phyloP scores from a whole-genome alignment of 1,140 invertebrate genomes.

The Oryzaephilus surinamensis region DNA sequence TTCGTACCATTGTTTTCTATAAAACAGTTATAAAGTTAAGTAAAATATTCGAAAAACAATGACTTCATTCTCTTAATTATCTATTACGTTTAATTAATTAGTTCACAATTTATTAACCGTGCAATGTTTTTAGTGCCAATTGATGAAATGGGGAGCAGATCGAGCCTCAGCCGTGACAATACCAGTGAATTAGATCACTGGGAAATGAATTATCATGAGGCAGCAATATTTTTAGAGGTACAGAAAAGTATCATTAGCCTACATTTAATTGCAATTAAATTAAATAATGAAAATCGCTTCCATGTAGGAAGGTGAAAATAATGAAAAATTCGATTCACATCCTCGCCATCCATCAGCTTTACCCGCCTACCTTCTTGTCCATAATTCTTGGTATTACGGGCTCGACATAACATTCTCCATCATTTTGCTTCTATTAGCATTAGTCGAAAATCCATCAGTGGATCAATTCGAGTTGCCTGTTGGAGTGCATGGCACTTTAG shows the following conservation, averaged over 20 bases:
- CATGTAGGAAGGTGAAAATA: slow-evolving; percentile 76
- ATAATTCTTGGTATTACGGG: slow-evolving; percentile 81
- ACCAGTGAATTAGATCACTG: slow-evolving; percentile 45
- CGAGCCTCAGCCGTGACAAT: slow-evolving; percentile 32
- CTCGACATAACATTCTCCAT: slow-evolving; percentile 71
- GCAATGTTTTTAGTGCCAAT: slow-evolving; percentile 18
- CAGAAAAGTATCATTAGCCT: background rate
- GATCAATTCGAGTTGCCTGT: slow-evolving; percentile 51
- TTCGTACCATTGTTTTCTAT: background rate
- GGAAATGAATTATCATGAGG: slow-evolving; percentile 87
- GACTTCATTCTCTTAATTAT: background rate
- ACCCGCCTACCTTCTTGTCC: slow-evolving; percentile 77
- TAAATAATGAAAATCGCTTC: background rate
- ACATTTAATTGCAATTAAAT: background rate
- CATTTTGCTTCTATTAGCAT: slow-evolving; percentile 65
- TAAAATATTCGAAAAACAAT: background rate
- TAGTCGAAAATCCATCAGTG: slow-evolving; percentile 73
- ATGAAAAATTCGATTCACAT: slow-evolving; percentile 88
- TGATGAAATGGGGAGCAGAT: slow-evolving; percentile 37
- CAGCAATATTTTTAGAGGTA: slow-evolving; percentile 73
- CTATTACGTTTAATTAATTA: background rate
- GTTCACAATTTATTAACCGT: too few species aligned
- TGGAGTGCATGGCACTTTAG: slow-evolving; percentile 73
- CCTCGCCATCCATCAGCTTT: slow-evolving; percentile 71
- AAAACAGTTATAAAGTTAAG: too few species aligned